Conservation (phyloP, 2,888 invertebrate species). For the Strigamia crassipes region DNA sequence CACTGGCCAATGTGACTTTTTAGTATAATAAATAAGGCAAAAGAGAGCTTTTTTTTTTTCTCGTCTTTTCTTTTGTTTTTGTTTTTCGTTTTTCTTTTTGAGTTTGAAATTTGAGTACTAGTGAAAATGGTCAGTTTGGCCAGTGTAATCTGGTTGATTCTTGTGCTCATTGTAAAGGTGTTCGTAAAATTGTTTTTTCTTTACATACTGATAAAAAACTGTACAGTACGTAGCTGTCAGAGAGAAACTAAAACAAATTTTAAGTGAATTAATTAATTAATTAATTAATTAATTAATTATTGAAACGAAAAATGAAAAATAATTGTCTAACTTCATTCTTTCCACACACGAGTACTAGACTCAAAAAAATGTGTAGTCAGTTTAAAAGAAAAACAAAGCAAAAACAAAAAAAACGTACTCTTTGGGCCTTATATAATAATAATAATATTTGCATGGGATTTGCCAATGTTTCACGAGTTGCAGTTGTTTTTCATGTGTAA, state of each 20-base stretch:
- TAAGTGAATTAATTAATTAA: neutral
- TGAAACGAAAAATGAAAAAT: neutral
- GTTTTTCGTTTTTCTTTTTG: neutral
- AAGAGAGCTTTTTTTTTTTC: neutral
- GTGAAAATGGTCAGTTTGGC: slow-evolving; percentile 2
- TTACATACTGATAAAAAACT: neutral
- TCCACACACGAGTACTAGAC: slow-evolving; percentile 3
- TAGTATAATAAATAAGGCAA: neutral
- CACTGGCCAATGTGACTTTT: slow-evolving; percentile 21
- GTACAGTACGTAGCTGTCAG: neutral
- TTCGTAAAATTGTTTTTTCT: slow-evolving; percentile 12
- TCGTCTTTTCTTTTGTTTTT: neutral
- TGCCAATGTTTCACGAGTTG: slow-evolving; percentile 21
- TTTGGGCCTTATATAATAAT: slow-evolving; percentile 15
- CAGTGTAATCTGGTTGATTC: neutral
- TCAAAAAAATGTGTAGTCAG: slow-evolving; percentile 10
- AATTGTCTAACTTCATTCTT: neutral
- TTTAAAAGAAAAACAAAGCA: slow-evolving; percentile 1
- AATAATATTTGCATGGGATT: slow-evolving; percentile 5
- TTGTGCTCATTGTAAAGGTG: slow-evolving; percentile 13
- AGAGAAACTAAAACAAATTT: neutral
- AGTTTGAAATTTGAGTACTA: neutral
- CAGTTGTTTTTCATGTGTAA: slow-evolving; percentile 13
- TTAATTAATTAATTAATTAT: neutral
- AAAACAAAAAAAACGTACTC: slow-evolving; percentile 21